Percentiles rank a stretch among this genome's conserved stretches.
Evolutionary conservation across 2,797 vertebrate genomes (phyloP).

Genomic region (Esox masquinongy): DNA sequence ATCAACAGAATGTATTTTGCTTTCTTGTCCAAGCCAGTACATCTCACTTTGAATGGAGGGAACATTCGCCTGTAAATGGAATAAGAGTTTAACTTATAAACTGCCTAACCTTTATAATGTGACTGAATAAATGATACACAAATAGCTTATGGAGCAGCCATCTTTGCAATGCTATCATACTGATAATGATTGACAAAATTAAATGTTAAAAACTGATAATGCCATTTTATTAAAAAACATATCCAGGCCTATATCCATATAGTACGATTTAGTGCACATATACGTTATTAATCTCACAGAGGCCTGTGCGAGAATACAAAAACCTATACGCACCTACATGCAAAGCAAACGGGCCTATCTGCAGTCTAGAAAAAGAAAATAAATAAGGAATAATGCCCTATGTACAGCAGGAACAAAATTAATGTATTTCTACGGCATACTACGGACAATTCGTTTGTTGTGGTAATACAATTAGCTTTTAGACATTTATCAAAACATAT

Average conservation of each 20-base stretch:
- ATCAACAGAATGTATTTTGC: slow-evolving; percentile 98
- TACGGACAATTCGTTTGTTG: not conserved
- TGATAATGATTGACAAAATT: slow-evolving; percentile 34
- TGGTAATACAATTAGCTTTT: not conserved
- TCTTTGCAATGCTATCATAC: slow-evolving; percentile 46
- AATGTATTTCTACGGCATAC: not conserved
- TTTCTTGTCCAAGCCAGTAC: slow-evolving; percentile 97
- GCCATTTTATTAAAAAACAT: not conserved
- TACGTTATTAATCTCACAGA: not conserved
- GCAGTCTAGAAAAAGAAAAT: not conserved
- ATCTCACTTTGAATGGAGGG: slow-evolving; percentile 97
- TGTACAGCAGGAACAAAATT: not conserved
- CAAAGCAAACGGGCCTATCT: not conserved
- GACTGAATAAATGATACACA: slow-evolving; percentile 27
- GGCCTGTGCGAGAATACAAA: not conserved
- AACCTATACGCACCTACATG: not conserved
- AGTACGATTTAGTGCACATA: not conserved
- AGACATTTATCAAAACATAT: not conserved
- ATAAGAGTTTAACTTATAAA: slow-evolving; percentile 11
- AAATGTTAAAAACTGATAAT: not conserved
- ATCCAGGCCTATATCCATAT: not conserved
- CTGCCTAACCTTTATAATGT: not conserved
- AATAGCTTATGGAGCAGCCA: slow-evolving; percentile 41
- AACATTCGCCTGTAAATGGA: slow-evolving; percentile 88
- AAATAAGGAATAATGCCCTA: not conserved